Base-by-base conservation (phyloP, 2,797 vertebrate genomes). In the Dermochelys coriacea region DNA sequence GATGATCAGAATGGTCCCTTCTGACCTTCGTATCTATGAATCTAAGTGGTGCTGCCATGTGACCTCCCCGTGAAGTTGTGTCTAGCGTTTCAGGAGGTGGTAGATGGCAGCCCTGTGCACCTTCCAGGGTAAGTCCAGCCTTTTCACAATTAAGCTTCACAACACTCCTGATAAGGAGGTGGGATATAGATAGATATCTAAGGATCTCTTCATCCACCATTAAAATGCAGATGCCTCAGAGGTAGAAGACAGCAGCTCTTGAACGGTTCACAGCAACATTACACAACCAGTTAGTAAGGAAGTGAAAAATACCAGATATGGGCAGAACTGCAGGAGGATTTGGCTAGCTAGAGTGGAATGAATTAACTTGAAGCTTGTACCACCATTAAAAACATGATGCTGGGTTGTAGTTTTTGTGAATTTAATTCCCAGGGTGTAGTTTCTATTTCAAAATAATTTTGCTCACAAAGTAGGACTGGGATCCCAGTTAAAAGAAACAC, bases 391-490 rank as follows among this genome's bases (percentile, higher is more conserved):
- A 88, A 68, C 34, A 6, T 37, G 64, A 71, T 64, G 41, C 21
- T 64, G 68, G 47, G 27, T 23, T 87, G 51, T 19, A 71, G 10
- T 71, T 91, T 91, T 87, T 85, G 29, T n/a, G 68, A 87, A 57
- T 64, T 45, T 68, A n/a, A 0, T 92, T 92, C 12, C 50, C 25
- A 55, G 59, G 45, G 49, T 89, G 2, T 77, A 47, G 47, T 91
- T 93, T 29, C 78, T 88, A 5, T 64, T 75, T 92, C 12, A 64
- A 34, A 89, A 80, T 91, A 91, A 93, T 78, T 93, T 12, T 31
- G n/a, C 51, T 87, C 75, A 84, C 86, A 88, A 90, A 47, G 71
- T 0, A 0, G 78, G 82, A 86, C 82, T 94, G 47, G 25, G 49
- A 1, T 0, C 34, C 91, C 91, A 75, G 23, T 50, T 91, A 92